Conservation (phyloP, 2,797 vertebrate species). For the Lithobates sylvaticus region DNA sequence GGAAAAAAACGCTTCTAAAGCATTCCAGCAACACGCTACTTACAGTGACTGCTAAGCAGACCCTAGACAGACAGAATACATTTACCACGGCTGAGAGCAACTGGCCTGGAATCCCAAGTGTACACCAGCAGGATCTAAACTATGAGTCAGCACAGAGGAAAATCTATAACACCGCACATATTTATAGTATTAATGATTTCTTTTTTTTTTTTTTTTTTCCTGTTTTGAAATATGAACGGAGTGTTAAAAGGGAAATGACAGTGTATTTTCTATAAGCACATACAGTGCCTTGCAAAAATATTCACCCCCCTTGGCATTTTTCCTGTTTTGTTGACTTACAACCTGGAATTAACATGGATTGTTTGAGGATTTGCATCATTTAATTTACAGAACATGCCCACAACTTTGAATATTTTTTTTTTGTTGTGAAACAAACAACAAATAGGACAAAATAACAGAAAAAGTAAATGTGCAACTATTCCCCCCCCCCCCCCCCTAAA, state of each 20-base stretch:
- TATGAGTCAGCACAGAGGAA: constrained; percentile 46
- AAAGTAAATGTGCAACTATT: too few species aligned
- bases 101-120: constrained; percentile 38
- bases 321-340: too few species aligned
- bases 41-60: constrained; percentile 39
- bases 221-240: constrained; percentile 5
- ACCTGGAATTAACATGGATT: too few species aligned
- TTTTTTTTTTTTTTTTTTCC: neutral
- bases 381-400: too few species aligned
- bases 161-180: constrained; percentile 28
- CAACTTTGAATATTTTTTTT: too few species aligned
- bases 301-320: too few species aligned
- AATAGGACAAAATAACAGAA: too few species aligned
- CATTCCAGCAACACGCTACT: constrained; percentile 20
- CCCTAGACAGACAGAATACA: constrained; percentile 34
- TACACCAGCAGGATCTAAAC: constrained; percentile 21
- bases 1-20: constrained; percentile 1
- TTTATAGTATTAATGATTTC: constrained; percentile 30
- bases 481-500: too few species aligned
- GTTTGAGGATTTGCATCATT: too few species aligned
- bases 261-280: neutral
- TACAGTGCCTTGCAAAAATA: too few species aligned
- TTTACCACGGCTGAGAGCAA: constrained; percentile 26
- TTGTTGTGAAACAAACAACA: too few species aligned
- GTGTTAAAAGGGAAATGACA: neutral